phyloP scores from a whole-genome alignment of 2,888 invertebrate genomes.

The Malthinus seriepunctatus region DNA sequence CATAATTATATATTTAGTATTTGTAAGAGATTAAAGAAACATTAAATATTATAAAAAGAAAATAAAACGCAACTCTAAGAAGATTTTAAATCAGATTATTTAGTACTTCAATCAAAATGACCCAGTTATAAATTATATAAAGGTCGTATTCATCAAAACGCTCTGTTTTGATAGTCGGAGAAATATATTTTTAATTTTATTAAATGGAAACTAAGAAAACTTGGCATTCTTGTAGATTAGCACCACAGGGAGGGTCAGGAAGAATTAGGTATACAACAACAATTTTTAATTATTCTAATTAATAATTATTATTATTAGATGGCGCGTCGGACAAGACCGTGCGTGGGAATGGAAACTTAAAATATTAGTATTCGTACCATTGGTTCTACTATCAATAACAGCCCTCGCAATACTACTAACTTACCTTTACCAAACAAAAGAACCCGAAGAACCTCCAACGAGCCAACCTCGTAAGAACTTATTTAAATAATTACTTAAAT shows the following conservation, averaged over 20 bases:
- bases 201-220: constrained; percentile 44
- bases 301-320: constrained; percentile 43
- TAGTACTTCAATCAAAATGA: constrained; percentile 42
- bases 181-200: constrained; percentile 28
- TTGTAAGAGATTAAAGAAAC: too few species aligned
- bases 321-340: constrained; percentile 55
- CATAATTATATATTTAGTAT: too few species aligned
- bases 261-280: constrained; percentile 50
- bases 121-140: constrained; percentile 44
- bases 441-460: constrained; percentile 1
- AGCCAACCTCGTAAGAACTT: background rate
- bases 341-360: constrained; percentile 53
- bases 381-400: constrained; percentile 35
- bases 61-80: too few species aligned
- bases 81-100: constrained; percentile 32
- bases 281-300: background rate
- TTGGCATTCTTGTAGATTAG: constrained; percentile 54
- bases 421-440: background rate
- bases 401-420: constrained; percentile 12
- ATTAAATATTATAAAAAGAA: too few species aligned
- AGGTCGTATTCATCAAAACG: constrained; percentile 44
- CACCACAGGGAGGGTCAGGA: constrained; percentile 55
- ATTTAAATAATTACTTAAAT: background rate
- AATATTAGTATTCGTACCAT: constrained; percentile 52
- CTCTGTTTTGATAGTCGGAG: constrained; percentile 33